A percentile compares a stretch with the other conserved stretches of the same genome.
These are phyloP conservation scores for Anthopleura sola DNA, from an alignment of 64 coral and sea anemone species.

Conservation along the genomic window DNA sequence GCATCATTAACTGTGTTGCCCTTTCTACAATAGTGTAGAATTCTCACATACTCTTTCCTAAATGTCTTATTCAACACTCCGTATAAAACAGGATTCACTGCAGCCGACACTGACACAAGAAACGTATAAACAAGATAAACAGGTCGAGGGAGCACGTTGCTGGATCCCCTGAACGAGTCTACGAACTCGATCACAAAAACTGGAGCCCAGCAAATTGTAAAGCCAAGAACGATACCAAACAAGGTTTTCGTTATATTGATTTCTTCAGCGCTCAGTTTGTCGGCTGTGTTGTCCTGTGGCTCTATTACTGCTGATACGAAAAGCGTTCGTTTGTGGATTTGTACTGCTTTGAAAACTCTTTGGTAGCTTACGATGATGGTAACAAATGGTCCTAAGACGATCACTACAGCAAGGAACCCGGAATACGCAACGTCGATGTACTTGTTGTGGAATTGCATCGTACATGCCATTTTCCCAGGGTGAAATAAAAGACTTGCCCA, in stretches of 20 bases:
- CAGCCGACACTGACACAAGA: slow-evolving; percentile 54
- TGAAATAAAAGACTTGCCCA: slow-evolving; percentile 45
- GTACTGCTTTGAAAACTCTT: slow-evolving; percentile 24
- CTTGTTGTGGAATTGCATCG: slow-evolving; percentile 25
- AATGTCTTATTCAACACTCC: slow-evolving; percentile 75
- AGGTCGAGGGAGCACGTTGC: slow-evolving; percentile 35
- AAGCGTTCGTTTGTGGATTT: slow-evolving; percentile 24
- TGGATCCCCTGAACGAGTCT: slow-evolving; percentile 21
- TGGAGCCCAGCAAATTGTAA: slow-evolving; percentile 59
- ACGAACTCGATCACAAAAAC: slow-evolving; percentile 73
- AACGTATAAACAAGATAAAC: slow-evolving; percentile 66
- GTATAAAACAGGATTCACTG: slow-evolving; percentile 74
- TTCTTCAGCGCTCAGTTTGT: slow-evolving; percentile 61
- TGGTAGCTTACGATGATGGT: slow-evolving; percentile 36
- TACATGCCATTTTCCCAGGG: slow-evolving; percentile 40
- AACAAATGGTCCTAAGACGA: slow-evolving; percentile 25
- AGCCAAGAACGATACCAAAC: slow-evolving; percentile 66
- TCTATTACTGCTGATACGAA: neutral
- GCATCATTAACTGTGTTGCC: neutral
- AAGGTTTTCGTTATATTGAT: slow-evolving; percentile 67
- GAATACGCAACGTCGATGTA: slow-evolving; percentile 32
- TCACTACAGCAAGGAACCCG: slow-evolving; percentile 24
- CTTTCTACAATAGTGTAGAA: neutral
- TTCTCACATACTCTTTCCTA: slow-evolving; percentile 26
- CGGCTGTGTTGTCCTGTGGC: neutral